Conservation (phyloP, 2,888 invertebrate species). For the Polyommatus icarus region DNA sequence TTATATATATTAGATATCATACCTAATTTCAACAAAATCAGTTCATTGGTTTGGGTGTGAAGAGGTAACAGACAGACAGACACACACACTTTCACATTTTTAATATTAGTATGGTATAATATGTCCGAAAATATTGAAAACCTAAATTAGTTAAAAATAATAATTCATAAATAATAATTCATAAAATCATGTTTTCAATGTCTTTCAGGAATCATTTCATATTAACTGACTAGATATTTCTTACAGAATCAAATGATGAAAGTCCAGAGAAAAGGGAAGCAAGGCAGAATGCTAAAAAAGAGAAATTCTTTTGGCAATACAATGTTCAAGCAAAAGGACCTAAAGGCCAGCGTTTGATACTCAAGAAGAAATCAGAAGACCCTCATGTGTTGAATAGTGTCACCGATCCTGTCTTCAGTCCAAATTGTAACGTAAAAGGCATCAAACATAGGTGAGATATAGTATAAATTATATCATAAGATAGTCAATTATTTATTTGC, state of each 20-base stretch:
- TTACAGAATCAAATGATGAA: conserved; percentile 84
- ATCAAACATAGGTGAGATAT: conserved; percentile 90
- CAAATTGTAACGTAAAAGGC: conserved; percentile 93
- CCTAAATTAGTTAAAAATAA: neutral
- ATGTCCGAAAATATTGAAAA: too few species aligned
- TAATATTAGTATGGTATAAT: too few species aligned
- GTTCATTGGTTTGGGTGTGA: too few species aligned
- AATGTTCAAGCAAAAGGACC: conserved; percentile 99
- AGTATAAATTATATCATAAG: neutral
- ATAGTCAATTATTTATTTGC: neutral
- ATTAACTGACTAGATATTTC: neutral
- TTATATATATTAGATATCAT: too few species aligned
- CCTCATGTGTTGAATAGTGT: conserved; percentile 95
- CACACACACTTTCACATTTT: too few species aligned
- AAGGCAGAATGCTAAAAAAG: conserved; percentile 82
- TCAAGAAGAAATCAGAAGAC: conserved; percentile 92
- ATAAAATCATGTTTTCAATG: neutral
- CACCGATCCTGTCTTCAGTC: conserved; percentile 98
- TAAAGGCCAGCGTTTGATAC: conserved; percentile 93
- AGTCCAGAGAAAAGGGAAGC: conserved; percentile 73
- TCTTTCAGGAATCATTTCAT: neutral
- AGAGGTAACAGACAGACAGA: too few species aligned
- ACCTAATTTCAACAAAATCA: too few species aligned
- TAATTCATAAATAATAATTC: neutral
- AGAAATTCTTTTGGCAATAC: conserved; percentile 98